Percentiles rank a stretch among this genome's conserved stretches.
Evolutionary conservation across 2,797 vertebrate species (phyloP).

Genomic region (Dicrostonyx torquatus): DNA sequence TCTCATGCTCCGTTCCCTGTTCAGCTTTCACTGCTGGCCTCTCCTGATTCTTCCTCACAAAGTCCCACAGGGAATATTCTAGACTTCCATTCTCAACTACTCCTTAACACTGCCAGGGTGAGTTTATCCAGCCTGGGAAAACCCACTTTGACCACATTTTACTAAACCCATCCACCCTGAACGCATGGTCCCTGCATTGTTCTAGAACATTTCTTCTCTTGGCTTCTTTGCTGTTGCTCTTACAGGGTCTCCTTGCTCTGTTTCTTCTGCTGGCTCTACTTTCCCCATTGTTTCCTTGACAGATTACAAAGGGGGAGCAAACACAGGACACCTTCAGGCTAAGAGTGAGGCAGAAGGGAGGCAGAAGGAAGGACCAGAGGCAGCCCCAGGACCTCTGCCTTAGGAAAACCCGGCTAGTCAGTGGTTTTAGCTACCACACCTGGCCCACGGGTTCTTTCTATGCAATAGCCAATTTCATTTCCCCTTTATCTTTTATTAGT

Average conservation of each 20-base stretch:
- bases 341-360: background rate
- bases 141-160: background rate
- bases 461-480: background rate
- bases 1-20: background rate
- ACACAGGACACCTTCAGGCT: rapidly evolving
- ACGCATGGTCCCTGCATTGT: background rate
- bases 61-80: background rate
- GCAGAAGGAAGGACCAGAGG: background rate
- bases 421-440: background rate
- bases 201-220: background rate
- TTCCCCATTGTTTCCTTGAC: background rate
- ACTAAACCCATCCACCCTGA: background rate
- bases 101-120: background rate
- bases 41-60: background rate
- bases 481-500: background rate
- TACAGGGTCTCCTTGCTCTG: background rate
- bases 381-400: rapidly evolving
- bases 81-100: background rate
- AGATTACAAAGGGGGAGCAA: too few species aligned
- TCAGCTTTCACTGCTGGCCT: background rate
- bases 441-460: background rate
- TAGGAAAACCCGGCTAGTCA: rapidly evolving
- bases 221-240: background rate
- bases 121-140: background rate
- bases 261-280: background rate